Evolutionary conservation across 2,797 vertebrate genomes (phyloP), one percentile per base, ranked within the genome.

Genomic region (Coluber constrictor): DNA sequence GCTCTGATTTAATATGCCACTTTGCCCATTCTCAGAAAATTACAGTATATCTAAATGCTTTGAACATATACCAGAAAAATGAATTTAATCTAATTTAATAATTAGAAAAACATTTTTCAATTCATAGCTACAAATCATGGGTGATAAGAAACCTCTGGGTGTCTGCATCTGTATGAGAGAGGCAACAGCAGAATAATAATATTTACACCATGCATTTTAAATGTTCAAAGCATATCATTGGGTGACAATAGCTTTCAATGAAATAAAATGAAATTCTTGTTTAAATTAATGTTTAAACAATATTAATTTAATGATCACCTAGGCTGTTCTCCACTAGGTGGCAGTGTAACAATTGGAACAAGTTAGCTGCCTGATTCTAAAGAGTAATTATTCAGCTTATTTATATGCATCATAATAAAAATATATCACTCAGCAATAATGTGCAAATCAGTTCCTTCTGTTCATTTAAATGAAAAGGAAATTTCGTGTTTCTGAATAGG

Each of bases 301-400:
- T 70, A 13, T 70, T 70, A 70, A 70, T 16, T 70, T 70, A 43
- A 79, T 15, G 27, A 87, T 6, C 55, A 37, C 4, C 2, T 8
- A 70, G 6, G 63, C 54, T 79, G 66, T 56, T 47, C 56, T 88
- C 95, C 96, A 96, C 95, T 95, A 97, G 96, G 94, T 96, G 96
- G 94, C 96, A 97, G 90, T 63, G 79, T 54, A 92, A 91, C 32
- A 91, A 93, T 86, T n/a, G 47, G 37, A 93, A 61, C 32, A 9
- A 59, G 1, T 47, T 4, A 0, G 18, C 3, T 79, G 74, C 37
- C 37, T 79, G 8, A 23, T 43, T 23, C 74, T 79, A 79, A 79
- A 79, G 18, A 23, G 32, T 37, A 79, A 79, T 79, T 43, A 66
- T 23, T 4, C 32, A 66, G 3, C 2, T 60, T 43, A 10, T 43